A percentile compares a stretch with the other conserved stretches of the same genome.
phyloP scores from a whole-genome alignment of 2,797 vertebrate genomes.

The Ispidina lecontei region DNA sequence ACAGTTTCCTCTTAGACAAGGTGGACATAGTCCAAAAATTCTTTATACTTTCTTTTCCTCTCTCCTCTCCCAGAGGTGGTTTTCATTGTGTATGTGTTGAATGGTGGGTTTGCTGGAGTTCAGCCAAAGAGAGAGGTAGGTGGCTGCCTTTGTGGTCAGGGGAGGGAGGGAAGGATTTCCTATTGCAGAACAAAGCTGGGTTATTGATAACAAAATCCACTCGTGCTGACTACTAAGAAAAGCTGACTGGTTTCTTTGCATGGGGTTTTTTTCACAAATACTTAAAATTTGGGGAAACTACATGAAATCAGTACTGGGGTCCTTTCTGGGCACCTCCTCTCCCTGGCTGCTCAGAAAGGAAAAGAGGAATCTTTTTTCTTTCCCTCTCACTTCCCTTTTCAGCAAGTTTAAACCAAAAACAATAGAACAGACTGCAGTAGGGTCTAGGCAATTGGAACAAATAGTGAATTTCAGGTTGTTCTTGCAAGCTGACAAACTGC shows the following conservation, averaged over 20 bases:
- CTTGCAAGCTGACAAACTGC: neutral
- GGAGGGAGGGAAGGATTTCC: slow-evolving; percentile 49
- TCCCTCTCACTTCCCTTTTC: neutral
- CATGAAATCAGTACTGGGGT: neutral
- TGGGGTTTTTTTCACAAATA: neutral
- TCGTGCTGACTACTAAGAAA: neutral
- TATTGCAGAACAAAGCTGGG: slow-evolving; percentile 42
- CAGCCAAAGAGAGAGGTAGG: slow-evolving; percentile 1
- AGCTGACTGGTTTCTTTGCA: neutral
- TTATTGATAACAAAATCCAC: slow-evolving; percentile 28
- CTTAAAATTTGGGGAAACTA: neutral
- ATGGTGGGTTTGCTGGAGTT: slow-evolving; percentile 16
- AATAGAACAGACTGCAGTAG: neutral
- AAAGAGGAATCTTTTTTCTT: neutral
- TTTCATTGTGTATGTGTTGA: slow-evolving; percentile 56
- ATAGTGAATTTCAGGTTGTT: neutral
- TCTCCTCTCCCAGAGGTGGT: slow-evolving; percentile 37
- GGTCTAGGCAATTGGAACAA: neutral
- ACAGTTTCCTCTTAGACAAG: slow-evolving; percentile 37
- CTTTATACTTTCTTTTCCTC: slow-evolving; percentile 62
- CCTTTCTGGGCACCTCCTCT: neutral
- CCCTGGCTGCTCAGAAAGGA: neutral
- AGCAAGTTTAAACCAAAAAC: neutral
- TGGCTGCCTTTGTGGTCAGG: slow-evolving; percentile 8
- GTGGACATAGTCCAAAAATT: slow-evolving; percentile 33